Evolutionary conservation across 1,140 invertebrate genomes (phyloP).

Genomic region (Leucophenga varia): DNA sequence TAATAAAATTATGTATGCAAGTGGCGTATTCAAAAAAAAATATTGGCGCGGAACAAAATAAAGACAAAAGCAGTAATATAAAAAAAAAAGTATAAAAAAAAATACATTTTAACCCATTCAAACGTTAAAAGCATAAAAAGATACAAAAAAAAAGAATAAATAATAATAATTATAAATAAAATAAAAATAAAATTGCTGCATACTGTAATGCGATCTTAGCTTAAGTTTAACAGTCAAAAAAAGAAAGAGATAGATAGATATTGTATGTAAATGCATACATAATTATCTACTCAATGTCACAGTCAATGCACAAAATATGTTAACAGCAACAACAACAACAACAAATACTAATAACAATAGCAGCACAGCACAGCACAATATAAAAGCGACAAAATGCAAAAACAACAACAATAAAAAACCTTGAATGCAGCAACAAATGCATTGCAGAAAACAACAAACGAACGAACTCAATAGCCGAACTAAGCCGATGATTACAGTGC

Average conservation of each 20-base stretch:
- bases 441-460: no score
- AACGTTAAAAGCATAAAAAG: no score
- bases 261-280: no score
- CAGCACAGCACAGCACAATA: slow-evolving; percentile 29
- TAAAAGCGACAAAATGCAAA: slow-evolving; percentile 19
- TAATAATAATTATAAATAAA: slow-evolving; percentile 1
- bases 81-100: slow-evolving; percentile 1
- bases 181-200: not conserved
- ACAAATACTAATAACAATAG: slow-evolving; percentile 22
- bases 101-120: no score
- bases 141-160: slow-evolving; percentile 5
- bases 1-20: slow-evolving; percentile 35
- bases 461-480: no score
- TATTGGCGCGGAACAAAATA: slow-evolving; percentile 5
- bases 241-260: no score
- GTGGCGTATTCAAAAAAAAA: slow-evolving; percentile 23
- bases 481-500: no score
- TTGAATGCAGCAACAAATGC: no score
- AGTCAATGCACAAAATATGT: slow-evolving; percentile 43
- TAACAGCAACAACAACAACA: slow-evolving; percentile 8
- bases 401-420: slow-evolving; percentile 18
- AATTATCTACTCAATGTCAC: slow-evolving; percentile 34
- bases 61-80: slow-evolving; percentile 5
- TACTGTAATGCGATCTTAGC: slow-evolving; percentile 4
- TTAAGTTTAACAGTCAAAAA: no score